Conservation (phyloP, 2,113 vertebrate genomes). For the Gobius niger region DNA sequence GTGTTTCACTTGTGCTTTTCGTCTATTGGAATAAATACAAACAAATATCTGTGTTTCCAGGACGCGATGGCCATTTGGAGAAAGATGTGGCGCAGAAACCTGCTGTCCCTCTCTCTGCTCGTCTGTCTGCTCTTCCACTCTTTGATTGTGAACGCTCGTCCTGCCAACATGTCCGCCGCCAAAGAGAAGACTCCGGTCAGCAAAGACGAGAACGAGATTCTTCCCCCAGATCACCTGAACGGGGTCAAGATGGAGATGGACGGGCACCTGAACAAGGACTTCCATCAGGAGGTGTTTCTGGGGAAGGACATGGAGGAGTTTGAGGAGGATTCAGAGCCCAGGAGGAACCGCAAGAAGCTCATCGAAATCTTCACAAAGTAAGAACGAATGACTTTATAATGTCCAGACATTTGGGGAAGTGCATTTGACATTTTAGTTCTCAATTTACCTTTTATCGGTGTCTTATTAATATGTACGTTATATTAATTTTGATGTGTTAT, state of each 20-base stretch:
- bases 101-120: conserved; percentile 72
- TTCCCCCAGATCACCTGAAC: conserved; percentile 91
- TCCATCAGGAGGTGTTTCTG: conserved; percentile 95
- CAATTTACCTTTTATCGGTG: no score
- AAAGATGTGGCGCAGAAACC: conserved; percentile 57
- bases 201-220: conserved; percentile 88
- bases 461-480: no score
- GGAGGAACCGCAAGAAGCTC: conserved; percentile 87
- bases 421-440: no score
- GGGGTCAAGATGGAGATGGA: conserved; percentile 94
- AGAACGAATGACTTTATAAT: no score
- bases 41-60: conserved; percentile 1
- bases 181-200: conserved; percentile 75
- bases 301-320: conserved; percentile 91
- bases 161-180: conserved; percentile 84
- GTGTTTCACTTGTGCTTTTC: no score
- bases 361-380: conserved; percentile 92
- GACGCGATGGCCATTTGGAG: conserved; percentile 70
- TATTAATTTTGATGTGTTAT: no score
- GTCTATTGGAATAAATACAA: no score
- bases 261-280: conserved; percentile 92
- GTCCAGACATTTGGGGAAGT: no score
- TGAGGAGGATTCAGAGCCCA: conserved; percentile 88
- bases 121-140: conserved; percentile 72
- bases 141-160: conserved; percentile 78